Evolutionary conservation across 2,888 invertebrate genomes (phyloP), one percentile per base, ranked within the genome.

Genomic region (Conchocele bisecta): DNA sequence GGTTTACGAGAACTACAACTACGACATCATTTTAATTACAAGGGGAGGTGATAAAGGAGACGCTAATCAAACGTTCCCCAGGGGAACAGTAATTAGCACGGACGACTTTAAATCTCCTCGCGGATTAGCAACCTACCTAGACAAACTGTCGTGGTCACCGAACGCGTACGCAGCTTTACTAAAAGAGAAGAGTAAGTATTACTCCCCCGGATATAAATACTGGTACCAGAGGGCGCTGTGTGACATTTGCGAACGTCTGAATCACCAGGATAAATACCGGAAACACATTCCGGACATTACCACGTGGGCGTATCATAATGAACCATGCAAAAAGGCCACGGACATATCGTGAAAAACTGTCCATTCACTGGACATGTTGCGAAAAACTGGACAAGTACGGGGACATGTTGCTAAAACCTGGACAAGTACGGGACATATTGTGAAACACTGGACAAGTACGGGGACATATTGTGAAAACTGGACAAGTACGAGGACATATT

Each of bases 1-100:
- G 41, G 17, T 75, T 6, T 71, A 50, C 26, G 67, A 75, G 22
- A 75, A 75, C 26, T 75, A 35, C 35, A 70, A 70, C 22, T 71
- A 63, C 35, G 75, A 75, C 29, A 59, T 56, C 33, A 51, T 75
- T 24, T 26, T 56, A 0, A 42, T 75, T n/a, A 60, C 64, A 0
- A 28, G 67, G 5, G 75, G 75, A 20, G 75, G 75, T 7, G 31
- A 26, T 4, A 51, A 33, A 15, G 59, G 29, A 1, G 64, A 75
- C 22, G 39, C 51, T 2, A 37, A 28, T 5, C 7, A 22, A 7
- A 17, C 41, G 5, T 59, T 70, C 22, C 59, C 63, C 1, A 41
- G 37, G 15, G 70, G 70, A 3, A 64, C 60, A 0, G 35, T 64
- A 28, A 67, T 75, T 20, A 44, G 46, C 6, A 64, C 75, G 15